phyloP scores from a whole-genome alignment of 64 coral and sea anemone genomes.

The Montipora sp. region DNA sequence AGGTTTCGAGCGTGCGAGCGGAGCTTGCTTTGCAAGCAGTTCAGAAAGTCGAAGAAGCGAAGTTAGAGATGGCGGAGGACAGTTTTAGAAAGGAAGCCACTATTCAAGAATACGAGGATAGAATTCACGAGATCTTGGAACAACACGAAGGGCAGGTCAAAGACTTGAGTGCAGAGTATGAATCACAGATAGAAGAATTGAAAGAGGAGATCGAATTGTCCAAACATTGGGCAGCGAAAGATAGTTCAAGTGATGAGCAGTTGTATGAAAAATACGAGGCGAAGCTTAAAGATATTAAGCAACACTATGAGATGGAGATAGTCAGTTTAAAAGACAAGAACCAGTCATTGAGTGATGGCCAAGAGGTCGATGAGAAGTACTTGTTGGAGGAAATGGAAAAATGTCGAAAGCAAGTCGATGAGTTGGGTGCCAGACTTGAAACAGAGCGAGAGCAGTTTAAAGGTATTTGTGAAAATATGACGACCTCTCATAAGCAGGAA shows the following conservation, averaged over 20 bases:
- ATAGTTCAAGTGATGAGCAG: conserved; percentile 34
- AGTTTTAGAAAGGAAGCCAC: conserved; percentile 28
- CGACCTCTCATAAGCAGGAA: conserved; percentile 37
- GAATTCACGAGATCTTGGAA: conserved; percentile 67
- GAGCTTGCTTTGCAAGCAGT: conserved; percentile 93
- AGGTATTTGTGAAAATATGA: conserved; percentile 47
- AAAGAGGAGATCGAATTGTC: conserved; percentile 81
- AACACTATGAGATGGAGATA: conserved; percentile 68
- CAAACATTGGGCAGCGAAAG: conserved; percentile 61
- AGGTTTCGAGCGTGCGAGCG: conserved; percentile 88
- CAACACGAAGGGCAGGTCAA: conserved; percentile 76
- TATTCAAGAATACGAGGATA: conserved; percentile 61
- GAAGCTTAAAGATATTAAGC: conserved; percentile 81
- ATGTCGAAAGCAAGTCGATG: conserved; percentile 32
- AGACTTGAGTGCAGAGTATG: conserved; percentile 83
- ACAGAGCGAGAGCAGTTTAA: conserved; percentile 64
- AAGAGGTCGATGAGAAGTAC: conserved; percentile 45
- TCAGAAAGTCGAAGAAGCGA: conserved; percentile 81
- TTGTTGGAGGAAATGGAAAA: conserved; percentile 65
- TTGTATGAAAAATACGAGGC: conserved; percentile 73
- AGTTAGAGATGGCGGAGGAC: conserved; percentile 69
- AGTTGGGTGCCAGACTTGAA: conserved; percentile 50
- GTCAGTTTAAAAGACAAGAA: conserved; percentile 21
- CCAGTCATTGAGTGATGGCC: not conserved
- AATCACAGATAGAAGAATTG: conserved; percentile 81